Conservation (phyloP, 2,113 vertebrate species). For the Azemiops feae region DNA sequence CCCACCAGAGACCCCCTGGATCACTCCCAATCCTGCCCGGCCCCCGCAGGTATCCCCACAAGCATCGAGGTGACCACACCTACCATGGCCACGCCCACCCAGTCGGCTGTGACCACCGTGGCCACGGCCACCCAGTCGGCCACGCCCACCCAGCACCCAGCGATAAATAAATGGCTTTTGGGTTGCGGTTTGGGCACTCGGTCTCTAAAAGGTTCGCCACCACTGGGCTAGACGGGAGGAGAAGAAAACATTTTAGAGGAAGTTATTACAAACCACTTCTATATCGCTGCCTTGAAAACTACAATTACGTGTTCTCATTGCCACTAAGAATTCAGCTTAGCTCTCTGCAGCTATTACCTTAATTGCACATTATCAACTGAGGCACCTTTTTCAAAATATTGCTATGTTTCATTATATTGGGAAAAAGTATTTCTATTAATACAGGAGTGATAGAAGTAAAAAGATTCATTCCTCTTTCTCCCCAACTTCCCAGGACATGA, state of each 20-base stretch:
- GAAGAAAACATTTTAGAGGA: background rate
- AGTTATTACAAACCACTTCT: background rate
- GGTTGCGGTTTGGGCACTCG: too few relatives aligned
- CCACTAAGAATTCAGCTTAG: background rate
- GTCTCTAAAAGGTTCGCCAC: too few relatives aligned
- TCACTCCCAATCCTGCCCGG: too few relatives aligned
- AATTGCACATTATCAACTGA: background rate
- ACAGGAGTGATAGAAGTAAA: background rate
- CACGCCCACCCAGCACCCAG: too few relatives aligned
- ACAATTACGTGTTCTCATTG: background rate
- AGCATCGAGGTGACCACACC: too few relatives aligned
- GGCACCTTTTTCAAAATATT: background rate
- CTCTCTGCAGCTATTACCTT: background rate
- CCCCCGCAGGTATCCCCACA: too few relatives aligned
- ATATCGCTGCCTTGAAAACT: background rate
- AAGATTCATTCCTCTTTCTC: background rate
- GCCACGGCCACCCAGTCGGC: too few relatives aligned
- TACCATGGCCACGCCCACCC: too few relatives aligned
- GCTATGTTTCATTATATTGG: background rate
- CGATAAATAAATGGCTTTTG: too few relatives aligned
- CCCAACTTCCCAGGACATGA: background rate
- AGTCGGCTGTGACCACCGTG: too few relatives aligned
- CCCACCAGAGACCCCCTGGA: too few relatives aligned
- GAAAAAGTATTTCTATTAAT: background rate
- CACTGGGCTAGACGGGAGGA: background rate